Percentiles rank a stretch among this genome's conserved stretches.
phyloP scores from a whole-genome alignment of 2,888 invertebrate species.

The Adineta ricciae region DNA sequence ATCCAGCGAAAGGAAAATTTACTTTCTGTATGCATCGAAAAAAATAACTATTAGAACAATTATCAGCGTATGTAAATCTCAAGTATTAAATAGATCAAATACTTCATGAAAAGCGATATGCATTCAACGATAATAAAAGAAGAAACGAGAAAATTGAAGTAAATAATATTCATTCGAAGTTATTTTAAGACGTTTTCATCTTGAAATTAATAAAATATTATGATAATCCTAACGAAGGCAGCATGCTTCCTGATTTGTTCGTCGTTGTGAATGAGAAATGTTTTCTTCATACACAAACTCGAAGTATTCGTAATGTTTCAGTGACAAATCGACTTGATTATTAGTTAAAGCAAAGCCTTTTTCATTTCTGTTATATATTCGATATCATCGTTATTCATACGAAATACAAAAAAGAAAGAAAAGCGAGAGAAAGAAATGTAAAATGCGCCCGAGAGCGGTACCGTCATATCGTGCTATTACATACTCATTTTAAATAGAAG shows the following conservation, averaged over 20 bases:
- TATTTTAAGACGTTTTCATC: no score
- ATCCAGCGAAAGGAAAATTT: neutral
- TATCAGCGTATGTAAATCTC: neutral
- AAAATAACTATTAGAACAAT: neutral
- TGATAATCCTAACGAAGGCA: neutral
- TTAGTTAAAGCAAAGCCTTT: neutral
- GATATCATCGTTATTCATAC: neutral
- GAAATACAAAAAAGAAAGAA: neutral
- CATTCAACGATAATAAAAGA: neutral
- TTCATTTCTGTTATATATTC: neutral
- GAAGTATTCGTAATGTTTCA: neutral
- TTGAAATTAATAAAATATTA: no score
- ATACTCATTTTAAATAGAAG: neutral
- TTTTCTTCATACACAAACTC: neutral
- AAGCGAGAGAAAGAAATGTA: no score
- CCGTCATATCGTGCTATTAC: neutral
- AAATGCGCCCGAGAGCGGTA: neutral
- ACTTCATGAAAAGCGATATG: neutral
- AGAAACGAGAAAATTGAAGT: no score
- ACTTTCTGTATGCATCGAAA: neutral
- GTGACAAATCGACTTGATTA: neutral
- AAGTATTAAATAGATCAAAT: neutral
- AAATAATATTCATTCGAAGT: no score
- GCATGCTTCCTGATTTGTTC: no score
- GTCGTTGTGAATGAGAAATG: no score